Base-by-base conservation (phyloP, 2,888 invertebrate genomes). In the Auanema freiburgensis region DNA sequence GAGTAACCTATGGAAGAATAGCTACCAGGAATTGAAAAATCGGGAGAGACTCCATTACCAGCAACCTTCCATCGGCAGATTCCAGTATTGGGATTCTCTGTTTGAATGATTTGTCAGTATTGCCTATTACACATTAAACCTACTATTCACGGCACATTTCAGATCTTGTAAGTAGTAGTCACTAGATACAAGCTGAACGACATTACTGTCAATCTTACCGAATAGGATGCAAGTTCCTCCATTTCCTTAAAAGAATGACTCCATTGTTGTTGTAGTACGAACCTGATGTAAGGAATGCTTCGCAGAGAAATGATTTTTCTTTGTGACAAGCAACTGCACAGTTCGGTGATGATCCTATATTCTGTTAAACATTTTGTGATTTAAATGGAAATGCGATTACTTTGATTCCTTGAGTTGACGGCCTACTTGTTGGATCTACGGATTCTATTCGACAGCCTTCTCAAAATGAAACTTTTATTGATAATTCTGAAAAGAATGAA, bases 141-240 rank as follows among this genome's bases (percentile, higher is more conserved):
- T 25, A 63, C 63, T 14, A 23, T 52, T 53, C 4, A 46, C 21
- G 4, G 23, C 41, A 24, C 63, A 63, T 12, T 57, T 43, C 21
- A 57, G 14, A 33, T 63, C 63, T 23, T 63, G 63, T 4, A 63
- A 24, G 57, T 63, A 63, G 44, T 52, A 63, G 10, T 43, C 41
- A 25, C 57, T 57, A 40, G 57, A 25, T 3, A 40, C 25, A 18
- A 57, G 46, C 18, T 53, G 33, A 40, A 42, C 53, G n/a, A 57
- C 33, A 14, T 25, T 43, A 6, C 53, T 42, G 43, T 63, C 63
- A 12, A 63, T 25, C 16, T 21, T 8, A n/a, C 51, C 57, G 12
- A 52, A 25, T 12, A 63, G 25, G 12, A 63, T 58, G 42, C 63
- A 63, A 11, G 43, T n/a, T 14, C 57, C 57, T 6, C 57, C 63